These are phyloP conservation scores for Anguilla anguilla DNA, from an alignment of 2,797 vertebrate species.

Conservation along the genomic window DNA sequence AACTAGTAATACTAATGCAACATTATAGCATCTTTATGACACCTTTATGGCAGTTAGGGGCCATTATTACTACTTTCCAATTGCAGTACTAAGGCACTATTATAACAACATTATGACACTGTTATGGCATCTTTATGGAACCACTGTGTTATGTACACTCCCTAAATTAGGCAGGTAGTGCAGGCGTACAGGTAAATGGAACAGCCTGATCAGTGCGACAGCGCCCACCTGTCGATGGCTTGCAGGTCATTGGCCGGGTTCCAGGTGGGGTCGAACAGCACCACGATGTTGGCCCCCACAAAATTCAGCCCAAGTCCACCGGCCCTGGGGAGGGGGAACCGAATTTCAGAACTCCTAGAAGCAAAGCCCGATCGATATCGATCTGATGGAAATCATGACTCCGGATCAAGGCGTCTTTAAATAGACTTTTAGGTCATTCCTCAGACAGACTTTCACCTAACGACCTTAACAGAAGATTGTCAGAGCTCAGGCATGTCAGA, in stretches of 20 bases:
- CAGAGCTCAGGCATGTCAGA: too few relatives aligned
- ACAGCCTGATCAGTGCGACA: neutral
- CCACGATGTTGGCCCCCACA: conserved; percentile 91
- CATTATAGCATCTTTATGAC: too few relatives aligned
- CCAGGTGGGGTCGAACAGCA: conserved; percentile 96
- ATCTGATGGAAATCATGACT: neutral
- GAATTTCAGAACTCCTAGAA: neutral
- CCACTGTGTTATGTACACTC: neutral
- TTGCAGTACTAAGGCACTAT: too few relatives aligned
- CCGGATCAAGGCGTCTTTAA: neutral
- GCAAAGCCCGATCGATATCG: neutral
- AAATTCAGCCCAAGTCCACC: conserved; percentile 96
- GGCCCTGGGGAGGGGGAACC: conserved; percentile 73
- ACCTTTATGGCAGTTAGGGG: too few relatives aligned
- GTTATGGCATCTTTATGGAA: neutral
- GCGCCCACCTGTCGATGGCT: conserved; percentile 88
- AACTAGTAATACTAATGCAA: too few relatives aligned
- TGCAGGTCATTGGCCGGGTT: conserved; percentile 98
- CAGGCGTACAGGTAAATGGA: neutral
- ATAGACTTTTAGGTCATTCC: neutral
- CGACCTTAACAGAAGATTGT: too few relatives aligned
- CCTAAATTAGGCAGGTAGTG: neutral
- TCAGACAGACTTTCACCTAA: neutral
- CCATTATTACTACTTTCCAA: too few relatives aligned
- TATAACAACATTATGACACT: too few relatives aligned